Evolutionary conservation across 2,888 invertebrate genomes (phyloP).

Genomic region (Caenorhabditis sp.): DNA sequence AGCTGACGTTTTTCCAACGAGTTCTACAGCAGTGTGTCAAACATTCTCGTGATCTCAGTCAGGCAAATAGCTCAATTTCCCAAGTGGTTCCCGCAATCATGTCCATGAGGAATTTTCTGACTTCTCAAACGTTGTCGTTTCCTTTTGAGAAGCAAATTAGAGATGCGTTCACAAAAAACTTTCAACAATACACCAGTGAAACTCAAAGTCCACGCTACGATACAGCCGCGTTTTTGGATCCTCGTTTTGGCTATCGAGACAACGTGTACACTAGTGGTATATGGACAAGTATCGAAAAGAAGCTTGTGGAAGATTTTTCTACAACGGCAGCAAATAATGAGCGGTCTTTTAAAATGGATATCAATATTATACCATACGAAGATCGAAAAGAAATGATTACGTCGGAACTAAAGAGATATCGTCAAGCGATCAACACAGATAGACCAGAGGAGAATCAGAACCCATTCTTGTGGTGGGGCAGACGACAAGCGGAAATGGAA

Average conservation of each 20-base stretch:
- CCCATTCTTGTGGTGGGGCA: slow-evolving; percentile 41
- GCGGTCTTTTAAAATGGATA: neutral
- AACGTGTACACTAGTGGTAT: neutral
- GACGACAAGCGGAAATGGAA: slow-evolving; percentile 6
- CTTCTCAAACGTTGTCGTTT: neutral
- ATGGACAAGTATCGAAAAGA: slow-evolving; percentile 15
- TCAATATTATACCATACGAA: neutral
- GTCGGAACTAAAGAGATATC: slow-evolving; percentile 28
- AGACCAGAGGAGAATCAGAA: slow-evolving; percentile 13
- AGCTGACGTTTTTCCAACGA: slow-evolving; percentile 16
- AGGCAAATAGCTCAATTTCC: slow-evolving; percentile 15
- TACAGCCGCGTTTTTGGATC: slow-evolving; percentile 33
- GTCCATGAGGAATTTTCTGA: neutral
- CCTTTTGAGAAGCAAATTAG: neutral
- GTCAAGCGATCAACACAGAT: neutral
- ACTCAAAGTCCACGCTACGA: neutral
- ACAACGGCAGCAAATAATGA: neutral
- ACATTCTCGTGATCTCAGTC: neutral
- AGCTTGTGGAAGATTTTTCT: slow-evolving; percentile 5
- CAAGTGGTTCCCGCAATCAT: slow-evolving; percentile 38
- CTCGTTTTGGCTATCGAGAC: slow-evolving; percentile 20
- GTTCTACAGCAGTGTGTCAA: slow-evolving; percentile 19
- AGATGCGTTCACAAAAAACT: slow-evolving; percentile 5
- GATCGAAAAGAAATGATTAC: neutral
- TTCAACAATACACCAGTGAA: slow-evolving; percentile 8